Evolutionary conservation across 1,140 invertebrate genomes (phyloP), one percentile per base, ranked within the genome.

Genomic region (Ooceraea biroi): DNA sequence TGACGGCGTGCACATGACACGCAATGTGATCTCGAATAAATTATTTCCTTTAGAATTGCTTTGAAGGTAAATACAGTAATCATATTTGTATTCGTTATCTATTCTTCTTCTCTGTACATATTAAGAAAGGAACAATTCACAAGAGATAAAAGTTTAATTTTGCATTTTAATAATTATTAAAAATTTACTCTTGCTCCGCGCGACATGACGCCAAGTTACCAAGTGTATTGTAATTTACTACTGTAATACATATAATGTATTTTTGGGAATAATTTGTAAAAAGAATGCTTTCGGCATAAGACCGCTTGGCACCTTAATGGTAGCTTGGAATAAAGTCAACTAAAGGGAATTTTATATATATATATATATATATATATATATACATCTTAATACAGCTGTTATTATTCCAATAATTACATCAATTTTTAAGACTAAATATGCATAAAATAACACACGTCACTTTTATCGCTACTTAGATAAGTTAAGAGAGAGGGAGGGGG

Each of bases 141-240:
- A 57, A 61, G 46, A 48, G 61, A 87, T 69, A 30, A 68, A 74
- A 83, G 55, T 85, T 82, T 72, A 60, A 68, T n/a, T 76, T 80
- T 85, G 85, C 74, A 73, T 76, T 82, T 87, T 84, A 88, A 73
- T 85, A 86, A 80, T 73, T 82, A 83, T 69, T 65, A 52, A 89
- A 91, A 91, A 88, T 90, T 83, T 88, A 91, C 89, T 86, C 88
- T 88, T 92, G 88, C 89, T 90, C 89, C 88, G 88, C 86, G 89
- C 84, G 86, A 92, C 85, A 90, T 88, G 90, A 91, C 88, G 87
- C 89, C 85, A 91, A 90, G 90, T 91, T 92, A 91, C 91, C 91
- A 92, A 85, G 90, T 91, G 91, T 36, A 7, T 91, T 88, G 87
- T 89, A n/a, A n/a, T n/a, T n/a, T n/a, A n/a, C n/a, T n/a, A n/a